A percentile compares a stretch with the other conserved stretches of the same genome.
Evolutionary conservation across 2,797 vertebrate genomes (phyloP).

Genomic region (Paramormyrops hopkinsi): DNA sequence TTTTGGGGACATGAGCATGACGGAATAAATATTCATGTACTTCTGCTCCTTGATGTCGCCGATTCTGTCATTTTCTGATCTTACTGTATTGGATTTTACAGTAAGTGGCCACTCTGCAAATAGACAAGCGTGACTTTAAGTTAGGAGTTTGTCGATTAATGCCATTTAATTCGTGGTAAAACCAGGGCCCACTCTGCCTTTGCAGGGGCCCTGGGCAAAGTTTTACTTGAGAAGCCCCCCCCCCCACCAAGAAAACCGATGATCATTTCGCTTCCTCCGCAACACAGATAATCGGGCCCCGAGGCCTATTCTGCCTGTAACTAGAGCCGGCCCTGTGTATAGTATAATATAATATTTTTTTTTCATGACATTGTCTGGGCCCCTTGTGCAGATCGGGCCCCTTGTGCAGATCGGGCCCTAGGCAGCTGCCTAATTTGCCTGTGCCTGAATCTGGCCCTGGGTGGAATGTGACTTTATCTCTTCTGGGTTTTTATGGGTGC

Average conservation of each 20-base stretch:
- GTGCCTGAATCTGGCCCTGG: neutral
- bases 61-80: constrained; percentile 16
- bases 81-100: constrained; percentile 21
- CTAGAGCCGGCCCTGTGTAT: neutral
- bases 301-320: neutral
- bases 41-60: constrained; percentile 11
- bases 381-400: neutral
- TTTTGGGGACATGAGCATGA: neutral
- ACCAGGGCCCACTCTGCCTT: constrained; percentile 34
- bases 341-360: neutral
- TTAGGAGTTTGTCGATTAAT: constrained; percentile 19
- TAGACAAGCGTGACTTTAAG: constrained; percentile 5
- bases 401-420: neutral
- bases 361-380: neutral
- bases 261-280: neutral
- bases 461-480: constrained; percentile 33
- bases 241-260: neutral
- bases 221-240: neutral
- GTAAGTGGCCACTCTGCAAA: constrained; percentile 7
- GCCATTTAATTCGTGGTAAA: constrained; percentile 29
- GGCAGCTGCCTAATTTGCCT: neutral
- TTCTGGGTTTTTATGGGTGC: neutral
- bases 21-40: constrained; percentile 24
- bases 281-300: neutral
- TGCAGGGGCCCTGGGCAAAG: neutral